Percentiles rank a stretch among this genome's conserved stretches.
Conservation (phyloP, 2,797 vertebrate species). For the Triplophysa yarkandensis region DNA sequence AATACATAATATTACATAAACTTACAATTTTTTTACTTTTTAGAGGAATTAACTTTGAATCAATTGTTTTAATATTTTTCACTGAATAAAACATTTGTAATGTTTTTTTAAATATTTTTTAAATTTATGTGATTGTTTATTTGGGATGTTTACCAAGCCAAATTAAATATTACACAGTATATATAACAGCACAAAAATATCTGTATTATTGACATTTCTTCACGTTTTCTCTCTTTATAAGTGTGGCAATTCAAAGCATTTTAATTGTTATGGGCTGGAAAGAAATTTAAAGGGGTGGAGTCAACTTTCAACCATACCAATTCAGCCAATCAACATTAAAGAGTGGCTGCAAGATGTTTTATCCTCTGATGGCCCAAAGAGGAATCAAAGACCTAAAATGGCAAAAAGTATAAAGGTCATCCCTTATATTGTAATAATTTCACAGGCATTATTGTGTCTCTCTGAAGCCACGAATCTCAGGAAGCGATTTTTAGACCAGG, state of each 20-base stretch:
- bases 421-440: neutral
- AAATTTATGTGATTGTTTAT: no score
- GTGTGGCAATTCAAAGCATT: neutral
- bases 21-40: no score
- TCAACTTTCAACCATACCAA: neutral
- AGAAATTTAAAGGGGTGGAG: conserved; percentile 4
- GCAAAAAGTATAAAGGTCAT: neutral
- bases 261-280: conserved; percentile 25
- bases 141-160: no score
- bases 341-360: neutral
- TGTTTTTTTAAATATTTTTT: no score
- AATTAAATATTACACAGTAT: no score
- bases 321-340: conserved; percentile 21
- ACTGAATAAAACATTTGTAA: no score
- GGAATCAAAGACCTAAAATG: neutral
- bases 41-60: no score
- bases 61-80: no score
- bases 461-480: neutral
- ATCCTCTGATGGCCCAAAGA: neutral
- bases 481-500: neutral
- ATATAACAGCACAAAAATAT: neutral
- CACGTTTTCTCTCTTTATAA: neutral
- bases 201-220: neutral
- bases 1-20: no score
- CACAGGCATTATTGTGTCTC: neutral